phyloP scores from a whole-genome alignment of 2,888 invertebrate species.

The Xylota sylvarum region DNA sequence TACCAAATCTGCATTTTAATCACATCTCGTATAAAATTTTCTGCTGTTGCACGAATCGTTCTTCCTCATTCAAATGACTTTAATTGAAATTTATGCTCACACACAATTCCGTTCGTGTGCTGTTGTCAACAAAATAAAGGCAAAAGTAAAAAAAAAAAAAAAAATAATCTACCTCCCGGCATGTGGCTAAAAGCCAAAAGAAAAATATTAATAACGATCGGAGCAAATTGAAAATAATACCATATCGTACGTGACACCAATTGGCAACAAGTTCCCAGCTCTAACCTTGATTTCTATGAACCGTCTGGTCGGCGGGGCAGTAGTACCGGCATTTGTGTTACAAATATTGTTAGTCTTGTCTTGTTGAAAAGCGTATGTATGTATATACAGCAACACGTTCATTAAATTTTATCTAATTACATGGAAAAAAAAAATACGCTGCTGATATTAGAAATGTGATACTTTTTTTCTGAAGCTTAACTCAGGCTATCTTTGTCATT shows the following conservation, averaged over 20 bases:
- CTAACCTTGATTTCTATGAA: slow-evolving; percentile 49
- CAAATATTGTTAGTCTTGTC: not conserved
- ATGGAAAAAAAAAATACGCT: slow-evolving; percentile 19
- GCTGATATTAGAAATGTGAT: slow-evolving; percentile 47
- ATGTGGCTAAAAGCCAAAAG: slow-evolving; percentile 55
- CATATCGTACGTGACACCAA: slow-evolving; percentile 70
- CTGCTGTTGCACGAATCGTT: slow-evolving; percentile 29
- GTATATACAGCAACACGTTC: slow-evolving; percentile 8
- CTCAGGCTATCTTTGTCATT: slow-evolving; percentile 10
- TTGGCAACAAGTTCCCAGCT: slow-evolving; percentile 57
- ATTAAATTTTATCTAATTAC: slow-evolving; percentile 58
- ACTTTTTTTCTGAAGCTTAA: not conserved
- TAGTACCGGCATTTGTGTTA: slow-evolving; percentile 5
- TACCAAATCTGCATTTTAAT: slow-evolving; percentile 25
- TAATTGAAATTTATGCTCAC: slow-evolving; percentile 63
- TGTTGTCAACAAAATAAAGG: slow-evolving; percentile 9
- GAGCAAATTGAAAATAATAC: slow-evolving; percentile 72
- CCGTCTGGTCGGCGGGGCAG: slow-evolving; percentile 10
- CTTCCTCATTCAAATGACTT: slow-evolving; percentile 73
- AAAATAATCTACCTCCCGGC: slow-evolving; percentile 14
- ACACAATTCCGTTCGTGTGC: not conserved
- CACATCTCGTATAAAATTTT: slow-evolving; percentile 26
- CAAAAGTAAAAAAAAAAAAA: slow-evolving; percentile 8
- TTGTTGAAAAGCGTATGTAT: slow-evolving; percentile 1
- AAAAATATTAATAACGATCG: slow-evolving; percentile 58